These are phyloP conservation scores for Proisotoma minuta DNA, from an alignment of 2,888 invertebrate genomes.

Conservation along the genomic window DNA sequence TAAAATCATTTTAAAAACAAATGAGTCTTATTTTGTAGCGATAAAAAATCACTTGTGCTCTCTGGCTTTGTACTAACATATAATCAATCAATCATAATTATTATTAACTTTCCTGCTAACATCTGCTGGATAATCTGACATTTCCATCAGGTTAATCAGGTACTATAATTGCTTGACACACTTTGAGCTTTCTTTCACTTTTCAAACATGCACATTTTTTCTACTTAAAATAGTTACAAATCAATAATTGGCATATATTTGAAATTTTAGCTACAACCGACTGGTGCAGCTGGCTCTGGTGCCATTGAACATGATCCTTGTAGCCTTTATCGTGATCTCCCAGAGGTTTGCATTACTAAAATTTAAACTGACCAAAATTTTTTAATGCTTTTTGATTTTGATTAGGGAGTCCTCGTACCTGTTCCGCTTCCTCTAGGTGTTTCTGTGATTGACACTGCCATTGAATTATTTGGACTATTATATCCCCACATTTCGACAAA, in stretches of 20 bases:
- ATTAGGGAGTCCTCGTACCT: constrained; percentile 60
- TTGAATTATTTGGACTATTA: constrained; percentile 84
- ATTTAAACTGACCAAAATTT: neutral
- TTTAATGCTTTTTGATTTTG: constrained; percentile 19
- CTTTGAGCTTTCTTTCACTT: neutral
- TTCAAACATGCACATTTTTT: neutral
- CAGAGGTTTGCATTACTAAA: constrained; percentile 53
- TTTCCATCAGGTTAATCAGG: constrained; percentile 30
- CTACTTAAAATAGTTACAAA: neutral
- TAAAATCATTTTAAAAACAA: constrained; percentile 52
- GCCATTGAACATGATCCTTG: constrained; percentile 95
- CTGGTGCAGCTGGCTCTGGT: constrained; percentile 91
- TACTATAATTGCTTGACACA: constrained; percentile 5
- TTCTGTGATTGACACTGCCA: constrained; percentile 92
- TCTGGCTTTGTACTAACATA: neutral
- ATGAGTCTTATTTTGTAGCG: neutral
- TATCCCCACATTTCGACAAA: constrained; percentile 93
- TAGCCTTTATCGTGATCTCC: constrained; percentile 72
- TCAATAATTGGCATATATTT: constrained; percentile 13
- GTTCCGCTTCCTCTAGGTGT: constrained; percentile 88
- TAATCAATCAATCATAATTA: neutral
- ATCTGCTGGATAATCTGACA: neutral
- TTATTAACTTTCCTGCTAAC: neutral
- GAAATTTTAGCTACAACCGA: constrained; percentile 75
- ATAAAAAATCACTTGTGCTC: neutral